Base-by-base conservation (phyloP, 1,140 invertebrate genomes). In the Calliphora vicina region DNA sequence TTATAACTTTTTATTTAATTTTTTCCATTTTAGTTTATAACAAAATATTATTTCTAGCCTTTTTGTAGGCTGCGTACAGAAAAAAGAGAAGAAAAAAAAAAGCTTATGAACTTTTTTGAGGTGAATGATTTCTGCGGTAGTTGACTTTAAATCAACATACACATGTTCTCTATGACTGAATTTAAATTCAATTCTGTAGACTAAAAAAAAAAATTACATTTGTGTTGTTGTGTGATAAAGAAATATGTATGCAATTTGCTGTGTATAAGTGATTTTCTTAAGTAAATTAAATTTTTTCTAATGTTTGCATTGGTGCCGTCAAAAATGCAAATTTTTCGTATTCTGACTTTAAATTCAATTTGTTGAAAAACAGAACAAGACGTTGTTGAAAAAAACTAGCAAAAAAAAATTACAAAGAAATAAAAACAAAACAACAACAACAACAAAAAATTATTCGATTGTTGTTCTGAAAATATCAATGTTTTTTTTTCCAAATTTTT, bases 101-200 rank as follows among this genome's bases (percentile, higher is more conserved):
- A 78, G 74, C 23, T 78, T 78, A 45, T 78, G 74, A 78, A 78
- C 74, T 78, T 78, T 78, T 78, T 78, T 78, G 74, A 78, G 74
- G 74, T 78, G 74, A 78, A 78, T 78, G 74, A 78, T 78, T 78
- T 78, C 74, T 78, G 74, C 74, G 74, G 74, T 78, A 43, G 74
- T 78, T 78, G 74, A 74, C 72, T 74, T 74, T 26, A 35, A 23
- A 74, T 74, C 72, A 74, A 35, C 26, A 74, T 74, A 74, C 72
- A 74, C 72, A 74, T 74, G 72, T 74, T 74, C 72, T n/a, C 10
- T 73, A 15, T 73, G 71, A 25, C 25, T 73, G 71, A 15, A 27
- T 71, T 27, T 73, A 27, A 15, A 27, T 73, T 25, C 26, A 73
- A 26, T n/a, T 73, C 26, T 35, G 73, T 42, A 20, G 15, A 25